Evolutionary conservation across 2,888 invertebrate species (phyloP).

Genomic region (Lepidochitona cinerea): DNA sequence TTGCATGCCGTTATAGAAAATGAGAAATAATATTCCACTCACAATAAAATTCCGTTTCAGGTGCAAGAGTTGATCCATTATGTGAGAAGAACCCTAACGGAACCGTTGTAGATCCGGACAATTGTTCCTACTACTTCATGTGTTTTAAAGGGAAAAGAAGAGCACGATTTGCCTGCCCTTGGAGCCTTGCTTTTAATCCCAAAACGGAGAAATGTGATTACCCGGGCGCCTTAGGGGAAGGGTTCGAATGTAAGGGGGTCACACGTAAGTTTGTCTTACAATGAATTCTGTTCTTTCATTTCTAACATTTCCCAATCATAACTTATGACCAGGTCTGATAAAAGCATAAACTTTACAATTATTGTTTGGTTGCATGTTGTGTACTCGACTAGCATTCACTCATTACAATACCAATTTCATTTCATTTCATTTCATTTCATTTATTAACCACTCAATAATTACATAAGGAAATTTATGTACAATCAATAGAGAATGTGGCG

Average conservation of each 20-base stretch:
- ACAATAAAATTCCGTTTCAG: neutral
- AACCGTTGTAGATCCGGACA: neutral
- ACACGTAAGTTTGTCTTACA: neutral
- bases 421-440: no score
- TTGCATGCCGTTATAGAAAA: neutral
- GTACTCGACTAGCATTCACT: no score
- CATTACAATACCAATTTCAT: no score
- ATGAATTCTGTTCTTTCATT: no score
- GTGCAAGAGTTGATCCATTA: neutral
- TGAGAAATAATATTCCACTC: no score
- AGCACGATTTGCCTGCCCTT: neutral
- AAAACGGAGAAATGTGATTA: constrained; percentile 3
- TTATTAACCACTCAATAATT: no score
- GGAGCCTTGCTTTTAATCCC: constrained; percentile 4
- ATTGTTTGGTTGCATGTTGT: no score
- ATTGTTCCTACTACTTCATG: constrained; percentile 1
- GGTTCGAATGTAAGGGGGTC: neutral
- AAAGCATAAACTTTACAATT: no score
- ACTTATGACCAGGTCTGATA: no score
- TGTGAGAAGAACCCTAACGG: constrained; percentile 4
- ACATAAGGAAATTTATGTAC: no score
- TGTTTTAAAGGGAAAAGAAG: constrained; percentile 1
- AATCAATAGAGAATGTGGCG: no score
- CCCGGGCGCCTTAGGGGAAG: neutral
- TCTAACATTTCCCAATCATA: no score